Conservation (phyloP, 2,888 invertebrate species). For the Piscicola geometra region DNA sequence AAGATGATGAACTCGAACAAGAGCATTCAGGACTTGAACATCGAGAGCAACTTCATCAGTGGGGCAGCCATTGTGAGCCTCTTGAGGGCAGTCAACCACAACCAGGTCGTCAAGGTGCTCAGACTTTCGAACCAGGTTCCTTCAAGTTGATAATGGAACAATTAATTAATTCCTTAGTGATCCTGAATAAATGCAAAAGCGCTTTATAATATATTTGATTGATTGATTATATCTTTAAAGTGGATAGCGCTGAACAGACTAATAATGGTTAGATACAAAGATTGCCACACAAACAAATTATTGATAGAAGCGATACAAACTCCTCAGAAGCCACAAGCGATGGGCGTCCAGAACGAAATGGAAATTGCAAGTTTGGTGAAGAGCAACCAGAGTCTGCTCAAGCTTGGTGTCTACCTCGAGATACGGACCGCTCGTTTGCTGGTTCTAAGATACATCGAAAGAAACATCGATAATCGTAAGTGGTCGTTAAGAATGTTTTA, state of each 20-base stretch:
- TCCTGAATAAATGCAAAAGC: no score
- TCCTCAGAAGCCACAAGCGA: constrained; percentile 40
- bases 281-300: no score
- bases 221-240: no score
- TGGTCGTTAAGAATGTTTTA: neutral
- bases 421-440: constrained; percentile 36
- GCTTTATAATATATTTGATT: no score
- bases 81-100: constrained; percentile 77
- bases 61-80: constrained; percentile 80
- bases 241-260: no score
- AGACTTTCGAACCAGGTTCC: constrained; percentile 91
- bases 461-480: constrained; percentile 44
- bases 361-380: constrained; percentile 40
- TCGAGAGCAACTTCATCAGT: constrained; percentile 94
- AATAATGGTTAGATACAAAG: no score
- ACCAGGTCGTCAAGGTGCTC: constrained; percentile 85
- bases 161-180: no score
- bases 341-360: constrained; percentile 42
- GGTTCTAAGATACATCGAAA: constrained; percentile 39
- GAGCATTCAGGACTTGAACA: constrained; percentile 63
- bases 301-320: no score
- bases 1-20: constrained; percentile 64
- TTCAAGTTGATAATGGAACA: neutral
- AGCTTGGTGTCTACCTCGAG: constrained; percentile 42
- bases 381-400: constrained; percentile 39